Conservation (phyloP, 2,888 invertebrate genomes). For the Cataglyphis albicans region DNA sequence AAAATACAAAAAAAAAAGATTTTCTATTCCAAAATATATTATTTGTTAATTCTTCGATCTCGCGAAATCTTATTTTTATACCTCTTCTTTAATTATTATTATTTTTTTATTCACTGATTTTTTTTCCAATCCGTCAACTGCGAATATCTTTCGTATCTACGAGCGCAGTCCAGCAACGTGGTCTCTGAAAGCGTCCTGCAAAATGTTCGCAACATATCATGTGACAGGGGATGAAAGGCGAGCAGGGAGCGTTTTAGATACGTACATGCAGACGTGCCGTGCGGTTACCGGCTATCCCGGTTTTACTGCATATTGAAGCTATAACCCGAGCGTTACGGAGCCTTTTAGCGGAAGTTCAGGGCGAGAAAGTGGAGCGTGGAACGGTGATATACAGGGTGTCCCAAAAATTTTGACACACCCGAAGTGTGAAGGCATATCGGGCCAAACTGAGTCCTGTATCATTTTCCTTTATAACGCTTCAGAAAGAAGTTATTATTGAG, state of each 20-base stretch:
- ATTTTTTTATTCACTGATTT: neutral
- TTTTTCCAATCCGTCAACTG: neutral
- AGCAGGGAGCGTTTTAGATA: slow-evolving; percentile 6
- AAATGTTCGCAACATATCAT: neutral
- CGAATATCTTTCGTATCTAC: slow-evolving; percentile 5
- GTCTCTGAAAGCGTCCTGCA: neutral
- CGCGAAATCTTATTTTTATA: neutral
- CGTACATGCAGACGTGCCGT: neutral
- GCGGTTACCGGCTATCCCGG: slow-evolving; percentile 70
- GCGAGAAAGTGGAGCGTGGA: slow-evolving; percentile 71
- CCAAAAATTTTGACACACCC: no score
- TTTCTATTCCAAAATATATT: neutral
- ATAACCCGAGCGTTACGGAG: slow-evolving; percentile 77
- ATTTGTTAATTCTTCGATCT: neutral
- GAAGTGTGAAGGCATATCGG: no score
- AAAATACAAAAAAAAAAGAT: neutral
- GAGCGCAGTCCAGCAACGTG: neutral
- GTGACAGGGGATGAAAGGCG: neutral
- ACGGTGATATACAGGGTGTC: slow-evolving; percentile 56
- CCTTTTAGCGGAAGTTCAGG: slow-evolving; percentile 77
- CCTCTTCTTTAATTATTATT: neutral
- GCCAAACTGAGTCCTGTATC: no score
- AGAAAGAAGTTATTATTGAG: no score
- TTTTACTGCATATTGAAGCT: slow-evolving; percentile 82
- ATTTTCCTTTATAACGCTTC: no score